phyloP scores from a whole-genome alignment of 2,888 invertebrate species.

The Drymonia ruficornis region DNA sequence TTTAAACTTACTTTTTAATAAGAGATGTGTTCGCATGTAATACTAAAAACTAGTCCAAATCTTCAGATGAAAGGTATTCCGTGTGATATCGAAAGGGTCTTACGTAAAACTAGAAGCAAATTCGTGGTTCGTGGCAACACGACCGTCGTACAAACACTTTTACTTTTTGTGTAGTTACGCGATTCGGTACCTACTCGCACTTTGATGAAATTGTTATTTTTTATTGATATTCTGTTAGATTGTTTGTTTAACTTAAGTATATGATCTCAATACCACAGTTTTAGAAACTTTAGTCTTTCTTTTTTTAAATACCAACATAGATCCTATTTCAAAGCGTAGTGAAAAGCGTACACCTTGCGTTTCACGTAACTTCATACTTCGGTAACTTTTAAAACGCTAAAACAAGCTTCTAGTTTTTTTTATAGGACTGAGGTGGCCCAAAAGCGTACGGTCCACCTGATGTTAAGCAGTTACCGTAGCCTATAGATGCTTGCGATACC shows the following conservation, averaged over 20 bases:
- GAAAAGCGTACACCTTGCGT: no score
- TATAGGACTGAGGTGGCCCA: no score
- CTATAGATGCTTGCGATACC: no score
- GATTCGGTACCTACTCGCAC: constrained; percentile 21
- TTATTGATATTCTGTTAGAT: background rate
- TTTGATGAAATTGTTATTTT: background rate
- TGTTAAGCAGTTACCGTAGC: no score
- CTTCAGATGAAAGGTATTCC: constrained; percentile 3
- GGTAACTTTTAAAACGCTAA: no score
- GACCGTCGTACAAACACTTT: constrained; percentile 54
- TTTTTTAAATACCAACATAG: no score
- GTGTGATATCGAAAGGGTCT: constrained; percentile 44
- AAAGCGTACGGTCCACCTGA: no score
- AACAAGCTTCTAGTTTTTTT: no score
- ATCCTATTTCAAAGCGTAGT: no score
- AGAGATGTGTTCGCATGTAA: background rate
- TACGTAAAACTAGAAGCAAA: constrained; percentile 68
- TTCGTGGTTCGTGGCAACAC: constrained; percentile 48
- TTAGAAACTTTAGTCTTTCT: no score
- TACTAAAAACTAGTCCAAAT: background rate
- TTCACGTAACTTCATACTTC: no score
- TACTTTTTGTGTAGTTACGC: constrained; percentile 66
- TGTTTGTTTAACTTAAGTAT: background rate
- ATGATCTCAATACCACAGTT: background rate
- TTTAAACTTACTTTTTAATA: no score